A percentile compares a stretch with the other conserved stretches of the same genome.
These are phyloP conservation scores for Minunthozetes semirufus DNA, from an alignment of 2,888 invertebrate genomes.

Conservation along the genomic window DNA sequence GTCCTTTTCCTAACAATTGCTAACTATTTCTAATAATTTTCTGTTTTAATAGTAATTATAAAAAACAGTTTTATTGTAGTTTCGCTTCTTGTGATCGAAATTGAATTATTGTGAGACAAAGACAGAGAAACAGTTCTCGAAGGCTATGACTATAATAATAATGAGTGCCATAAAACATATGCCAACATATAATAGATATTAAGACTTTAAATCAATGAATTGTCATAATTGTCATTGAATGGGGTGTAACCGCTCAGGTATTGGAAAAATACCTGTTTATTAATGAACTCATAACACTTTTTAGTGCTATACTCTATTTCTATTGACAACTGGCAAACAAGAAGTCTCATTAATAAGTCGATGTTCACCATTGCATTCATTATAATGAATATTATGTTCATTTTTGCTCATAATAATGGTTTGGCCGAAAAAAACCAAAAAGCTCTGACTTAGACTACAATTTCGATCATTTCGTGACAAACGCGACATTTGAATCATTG, in stretches of 20 bases:
- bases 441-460: slow-evolving; percentile 1
- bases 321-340: slow-evolving; percentile 25
- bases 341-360: slow-evolving; percentile 14
- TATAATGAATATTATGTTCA: neutral
- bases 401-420: neutral
- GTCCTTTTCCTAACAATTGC: no score
- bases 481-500: slow-evolving; percentile 5
- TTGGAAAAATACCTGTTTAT: neutral
- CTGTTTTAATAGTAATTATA: neutral
- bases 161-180: slow-evolving; percentile 5
- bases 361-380: slow-evolving; percentile 1
- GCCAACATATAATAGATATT: neutral
- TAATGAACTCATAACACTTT: slow-evolving; percentile 1
- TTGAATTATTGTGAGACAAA: neutral
- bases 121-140: neutral
- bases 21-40: neutral
- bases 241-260: slow-evolving; percentile 13
- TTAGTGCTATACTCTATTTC: neutral
- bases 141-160: neutral
- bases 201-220: slow-evolving; percentile 27
- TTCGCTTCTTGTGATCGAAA: neutral
- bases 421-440: neutral
- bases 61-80: neutral
- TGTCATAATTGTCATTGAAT: slow-evolving; percentile 20
- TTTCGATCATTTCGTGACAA: slow-evolving; percentile 25